Base-by-base conservation (phyloP, 2,113 vertebrate species). In the Oenanthe melanoleuca region DNA sequence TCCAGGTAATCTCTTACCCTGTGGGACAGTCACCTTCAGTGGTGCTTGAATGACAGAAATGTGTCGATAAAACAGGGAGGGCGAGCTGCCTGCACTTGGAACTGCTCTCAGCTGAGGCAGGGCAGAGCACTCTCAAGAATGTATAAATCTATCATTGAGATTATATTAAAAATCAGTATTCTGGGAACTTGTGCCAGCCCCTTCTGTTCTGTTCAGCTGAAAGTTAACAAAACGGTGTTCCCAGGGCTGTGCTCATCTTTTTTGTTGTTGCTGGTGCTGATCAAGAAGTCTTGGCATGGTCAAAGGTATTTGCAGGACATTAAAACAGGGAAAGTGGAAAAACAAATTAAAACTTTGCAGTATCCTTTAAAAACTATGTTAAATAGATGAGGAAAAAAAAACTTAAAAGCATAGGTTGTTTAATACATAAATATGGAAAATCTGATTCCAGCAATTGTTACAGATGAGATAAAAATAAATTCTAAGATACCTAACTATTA, bases 351-450 rank as follows among this genome's bases (percentile, higher is more conserved):
- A 91, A 59, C 87, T 94, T 89, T 52, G 59, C 74, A 94, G 87
- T 96, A 96, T 86, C 79, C 85, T 95, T 96, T 90, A 92, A 88
- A 89, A 94, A 53, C 42, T 19, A 42, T 25, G 71, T 80, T 89
- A 75, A 80, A 80, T 83, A 79, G 50, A 92, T 90, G 40, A 94
- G 85, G 81, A 90, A 86, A 91, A 85, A 72, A 92, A 69, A 65
- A 38, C 91, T 93, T 96, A 73, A 92, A 94, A 95, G 89, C 94
- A 73, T 72, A 95, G 77, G 61, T 91, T 96, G 87, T 96, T 95
- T 95, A 93, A 94, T 96, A 96, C 88, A 94, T 94, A 95, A 96
- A 95, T 95, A 95, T 67, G 90, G 95, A 96, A 95, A 95, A 92
- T 96, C 67, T 97, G 94, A 96, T 94, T 88, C 56, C 0, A 0